Percentiles rank a stretch among this genome's conserved stretches.
Evolutionary conservation across 2,888 invertebrate genomes (phyloP).

Genomic region (Hyppa rectilinea): DNA sequence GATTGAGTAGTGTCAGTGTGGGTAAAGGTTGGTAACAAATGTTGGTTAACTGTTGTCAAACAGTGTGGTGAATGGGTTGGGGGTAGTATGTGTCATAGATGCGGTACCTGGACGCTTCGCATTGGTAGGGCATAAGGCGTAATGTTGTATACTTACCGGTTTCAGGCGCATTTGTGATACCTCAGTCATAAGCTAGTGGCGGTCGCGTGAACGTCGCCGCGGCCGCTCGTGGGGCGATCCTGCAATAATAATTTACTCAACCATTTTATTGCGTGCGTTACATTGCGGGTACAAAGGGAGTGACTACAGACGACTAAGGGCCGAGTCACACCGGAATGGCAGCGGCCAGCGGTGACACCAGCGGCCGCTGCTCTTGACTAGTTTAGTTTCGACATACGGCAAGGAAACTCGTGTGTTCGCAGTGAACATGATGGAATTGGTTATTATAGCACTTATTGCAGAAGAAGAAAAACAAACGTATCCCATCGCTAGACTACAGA

Average conservation of each 20-base stretch:
- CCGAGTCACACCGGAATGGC: no score
- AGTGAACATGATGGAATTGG: no score
- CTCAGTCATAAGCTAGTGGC: slow-evolving; percentile 88
- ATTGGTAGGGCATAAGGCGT: slow-evolving; percentile 47
- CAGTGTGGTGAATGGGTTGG: slow-evolving; percentile 41
- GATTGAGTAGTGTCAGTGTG: slow-evolving; percentile 66
- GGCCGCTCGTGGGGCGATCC: slow-evolving; percentile 85
- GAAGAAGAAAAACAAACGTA: no score
- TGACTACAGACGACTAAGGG: no score
- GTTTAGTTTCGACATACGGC: no score
- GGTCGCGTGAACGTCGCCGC: slow-evolving; percentile 87
- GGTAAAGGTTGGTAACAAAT: slow-evolving; percentile 59
- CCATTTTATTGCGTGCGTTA: no score
- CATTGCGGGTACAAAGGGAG: no score
- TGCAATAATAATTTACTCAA: slow-evolving; percentile 59
- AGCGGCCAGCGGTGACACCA: no score
- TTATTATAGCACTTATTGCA: no score
- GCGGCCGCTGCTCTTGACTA: no score
- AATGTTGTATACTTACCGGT: slow-evolving; percentile 85
- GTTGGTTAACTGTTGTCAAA: slow-evolving; percentile 54
- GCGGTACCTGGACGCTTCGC: slow-evolving; percentile 58
- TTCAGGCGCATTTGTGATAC: slow-evolving; percentile 89
- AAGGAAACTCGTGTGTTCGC: no score
- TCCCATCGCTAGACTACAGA: no score
- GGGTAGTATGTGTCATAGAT: slow-evolving; percentile 56